A percentile compares a stretch with the other conserved stretches of the same genome.
Conservation (phyloP, 2,113 vertebrate genomes). For the Colinus virginianus region DNA sequence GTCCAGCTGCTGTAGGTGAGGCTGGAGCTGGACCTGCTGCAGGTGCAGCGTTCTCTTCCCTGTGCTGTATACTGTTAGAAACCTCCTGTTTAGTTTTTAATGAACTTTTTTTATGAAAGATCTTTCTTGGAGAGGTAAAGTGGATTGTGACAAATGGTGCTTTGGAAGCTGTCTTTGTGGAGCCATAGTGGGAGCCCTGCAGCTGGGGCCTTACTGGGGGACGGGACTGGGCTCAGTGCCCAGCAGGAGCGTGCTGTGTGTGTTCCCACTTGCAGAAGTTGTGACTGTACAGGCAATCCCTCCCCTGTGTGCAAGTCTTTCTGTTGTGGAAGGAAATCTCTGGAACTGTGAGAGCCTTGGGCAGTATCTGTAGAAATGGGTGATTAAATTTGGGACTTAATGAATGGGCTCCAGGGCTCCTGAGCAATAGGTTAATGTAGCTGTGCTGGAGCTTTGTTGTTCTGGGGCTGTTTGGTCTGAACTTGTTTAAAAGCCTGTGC, state of each 20-base stretch:
- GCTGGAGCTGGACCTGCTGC: background rate
- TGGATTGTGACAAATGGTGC: background rate
- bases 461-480: background rate
- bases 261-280: background rate
- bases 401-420: background rate
- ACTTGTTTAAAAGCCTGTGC: background rate
- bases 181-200: background rate
- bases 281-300: background rate
- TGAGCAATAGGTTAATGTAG: background rate
- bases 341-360: background rate
- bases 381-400: background rate
- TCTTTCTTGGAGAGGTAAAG: background rate
- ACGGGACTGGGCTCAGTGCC: background rate
- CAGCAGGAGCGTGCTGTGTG: background rate
- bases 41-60: background rate
- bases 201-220: background rate
- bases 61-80: rapidly evolving
- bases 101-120: background rate
- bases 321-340: background rate
- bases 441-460: background rate
- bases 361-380: background rate
- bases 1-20: background rate
- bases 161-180: background rate
- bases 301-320: no score
- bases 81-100: background rate